Evolutionary conservation across 2,113 vertebrate species (phyloP).

Genomic region (Amblyopsis rosae): DNA sequence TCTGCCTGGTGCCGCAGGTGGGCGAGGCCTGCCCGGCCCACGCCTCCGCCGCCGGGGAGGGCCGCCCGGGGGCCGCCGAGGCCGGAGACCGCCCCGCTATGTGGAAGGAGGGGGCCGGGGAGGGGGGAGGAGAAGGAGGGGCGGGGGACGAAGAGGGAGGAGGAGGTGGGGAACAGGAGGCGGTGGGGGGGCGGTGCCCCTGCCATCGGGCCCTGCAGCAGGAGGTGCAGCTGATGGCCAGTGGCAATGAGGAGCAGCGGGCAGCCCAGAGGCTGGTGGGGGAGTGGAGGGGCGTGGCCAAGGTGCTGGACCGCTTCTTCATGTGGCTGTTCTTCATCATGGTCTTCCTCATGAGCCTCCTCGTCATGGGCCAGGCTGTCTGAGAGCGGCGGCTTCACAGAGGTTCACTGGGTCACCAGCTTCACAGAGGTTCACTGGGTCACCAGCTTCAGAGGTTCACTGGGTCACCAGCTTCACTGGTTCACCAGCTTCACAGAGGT

Average conservation of each 20-base stretch:
- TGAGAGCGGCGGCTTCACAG: slow-evolving; percentile 54
- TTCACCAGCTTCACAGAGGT: too few relatives aligned
- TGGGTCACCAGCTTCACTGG: too few relatives aligned
- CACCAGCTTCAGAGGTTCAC: too few relatives aligned
- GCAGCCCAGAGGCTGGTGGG: slow-evolving; percentile 72
- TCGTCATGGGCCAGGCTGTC: slow-evolving; percentile 84
- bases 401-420: too few relatives aligned
- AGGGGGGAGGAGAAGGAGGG: slow-evolving; percentile 27
- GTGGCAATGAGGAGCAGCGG: slow-evolving; percentile 81
- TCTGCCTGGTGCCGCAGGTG: slow-evolving; percentile 82
- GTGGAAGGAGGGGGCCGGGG: slow-evolving; percentile 40
- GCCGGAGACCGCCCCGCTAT: slow-evolving; percentile 20
- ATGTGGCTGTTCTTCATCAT: slow-evolving; percentile 92
- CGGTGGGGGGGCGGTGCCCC: slow-evolving; percentile 70
- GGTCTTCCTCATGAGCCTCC: slow-evolving; percentile 88
- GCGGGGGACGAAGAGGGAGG: slow-evolving; percentile 21
- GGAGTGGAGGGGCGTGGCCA: slow-evolving; percentile 89
- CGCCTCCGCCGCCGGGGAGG: slow-evolving; percentile 20
- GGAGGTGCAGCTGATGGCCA: slow-evolving; percentile 80
- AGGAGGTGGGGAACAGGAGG: slow-evolving; percentile 35
- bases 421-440: too few relatives aligned
- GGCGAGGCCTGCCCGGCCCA: slow-evolving; percentile 73
- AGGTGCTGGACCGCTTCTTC: slow-evolving; percentile 91
- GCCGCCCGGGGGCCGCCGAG: neutral
- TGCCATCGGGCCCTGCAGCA: slow-evolving; percentile 68